phyloP scores from a whole-genome alignment of 2,113 vertebrate species.

The Tetrao urogallus region DNA sequence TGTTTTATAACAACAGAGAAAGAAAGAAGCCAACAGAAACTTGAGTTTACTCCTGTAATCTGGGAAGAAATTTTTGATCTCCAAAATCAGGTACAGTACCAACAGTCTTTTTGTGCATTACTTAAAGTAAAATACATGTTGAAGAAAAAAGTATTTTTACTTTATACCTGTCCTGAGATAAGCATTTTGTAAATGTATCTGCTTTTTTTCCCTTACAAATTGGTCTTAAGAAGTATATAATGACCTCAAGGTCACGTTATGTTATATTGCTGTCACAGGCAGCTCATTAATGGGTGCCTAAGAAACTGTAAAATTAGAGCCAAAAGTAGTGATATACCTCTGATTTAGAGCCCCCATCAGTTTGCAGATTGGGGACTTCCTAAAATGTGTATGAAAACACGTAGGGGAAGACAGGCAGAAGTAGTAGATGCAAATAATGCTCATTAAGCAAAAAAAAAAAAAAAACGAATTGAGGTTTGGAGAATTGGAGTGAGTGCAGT shows the following conservation, averaged over 20 bases:
- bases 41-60: not conserved
- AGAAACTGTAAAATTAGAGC: not conserved
- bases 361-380: not conserved
- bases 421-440: not conserved
- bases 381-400: not conserved
- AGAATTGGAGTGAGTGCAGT: not conserved
- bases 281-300: not conserved
- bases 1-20: not conserved
- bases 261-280: not conserved
- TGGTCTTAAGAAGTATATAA: not conserved
- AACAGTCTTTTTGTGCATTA: not conserved
- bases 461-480: not conserved
- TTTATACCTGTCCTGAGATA: not conserved
- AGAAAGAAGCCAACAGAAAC: not conserved
- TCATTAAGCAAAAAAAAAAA: not conserved
- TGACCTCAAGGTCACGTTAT: not conserved
- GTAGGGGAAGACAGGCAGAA: not conserved
- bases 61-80: not conserved
- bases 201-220: not conserved
- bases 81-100: not conserved
- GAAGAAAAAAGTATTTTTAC: not conserved
- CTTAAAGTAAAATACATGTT: not conserved
- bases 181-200: not conserved
- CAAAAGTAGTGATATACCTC: not conserved
- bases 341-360: not conserved